A percentile compares a stretch with the other conserved stretches of the same genome.
Conservation (phyloP, 1,140 invertebrate species). For the Grapholita molesta region DNA sequence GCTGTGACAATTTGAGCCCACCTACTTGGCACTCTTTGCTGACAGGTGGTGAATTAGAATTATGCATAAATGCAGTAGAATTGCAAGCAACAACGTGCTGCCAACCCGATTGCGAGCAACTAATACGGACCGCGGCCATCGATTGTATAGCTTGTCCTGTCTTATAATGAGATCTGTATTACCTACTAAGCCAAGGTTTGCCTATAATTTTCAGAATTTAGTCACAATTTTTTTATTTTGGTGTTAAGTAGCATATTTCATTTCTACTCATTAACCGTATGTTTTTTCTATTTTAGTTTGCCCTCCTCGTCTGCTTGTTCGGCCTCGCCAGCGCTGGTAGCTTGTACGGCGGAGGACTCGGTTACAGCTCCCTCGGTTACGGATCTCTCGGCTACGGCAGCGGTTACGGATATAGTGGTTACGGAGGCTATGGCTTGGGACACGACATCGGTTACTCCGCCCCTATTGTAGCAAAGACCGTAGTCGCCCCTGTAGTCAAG, state of each 20-base stretch:
- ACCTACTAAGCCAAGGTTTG: too few species aligned
- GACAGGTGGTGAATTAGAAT: too few species aligned
- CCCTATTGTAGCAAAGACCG: conserved; percentile 25
- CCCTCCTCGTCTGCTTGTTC: conserved; percentile 30
- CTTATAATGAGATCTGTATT: too few species aligned
- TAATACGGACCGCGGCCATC: too few species aligned
- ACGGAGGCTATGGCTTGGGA: conserved; percentile 24
- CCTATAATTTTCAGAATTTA: too few species aligned
- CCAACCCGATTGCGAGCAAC: too few species aligned
- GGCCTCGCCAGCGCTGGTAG: conserved; percentile 32
- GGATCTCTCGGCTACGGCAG: conserved; percentile 15
- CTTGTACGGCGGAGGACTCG: conserved; percentile 28
- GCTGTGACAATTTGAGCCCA: too few species aligned
- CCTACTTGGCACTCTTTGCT: too few species aligned
- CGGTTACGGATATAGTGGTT: conserved; percentile 25
- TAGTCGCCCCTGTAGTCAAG: conserved; percentile 1
- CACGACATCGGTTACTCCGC: conserved; percentile 35
- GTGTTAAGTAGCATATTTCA: background rate
- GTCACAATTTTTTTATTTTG: too few species aligned
- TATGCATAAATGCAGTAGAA: too few species aligned
- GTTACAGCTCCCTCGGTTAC: conserved; percentile 23
- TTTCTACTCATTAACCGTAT: background rate
- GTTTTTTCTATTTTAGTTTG: conserved; percentile 30
- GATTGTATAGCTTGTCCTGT: too few species aligned
- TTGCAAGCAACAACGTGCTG: too few species aligned